Base-by-base conservation (phyloP, 2,888 invertebrate genomes). In the Eretmocerus hayati region DNA sequence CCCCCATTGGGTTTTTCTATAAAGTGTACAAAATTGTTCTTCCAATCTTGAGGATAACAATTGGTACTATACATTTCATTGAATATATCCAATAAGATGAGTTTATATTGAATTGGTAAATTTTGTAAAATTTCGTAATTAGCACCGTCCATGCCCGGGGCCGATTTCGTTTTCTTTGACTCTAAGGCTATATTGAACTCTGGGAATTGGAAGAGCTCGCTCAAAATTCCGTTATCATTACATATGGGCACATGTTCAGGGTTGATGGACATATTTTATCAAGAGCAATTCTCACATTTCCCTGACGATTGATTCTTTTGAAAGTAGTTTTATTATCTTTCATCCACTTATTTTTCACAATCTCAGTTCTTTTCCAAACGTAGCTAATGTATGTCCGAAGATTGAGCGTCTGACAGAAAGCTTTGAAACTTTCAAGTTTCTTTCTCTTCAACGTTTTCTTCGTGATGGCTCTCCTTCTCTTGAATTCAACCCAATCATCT, bases 81-180 rank as follows among this genome's bases (percentile, higher is more conserved):
- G 18, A 32, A 48, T 4, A 48, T 43, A 31, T 43, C 43, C 1
- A 48, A 19, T 3, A 48, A 32, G 21, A 48, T 2, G 1, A 39
- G 20, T 6, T 48, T 31, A 13, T 36, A 39, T 32, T 39, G 6
- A 8, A 32, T 8, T 1, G 48, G 43, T 16, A 48, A 22, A 5
- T 8, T 20, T 20, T 39, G 20, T 9, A 48, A 5, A 16, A 38
- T 30, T 11, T 33, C 9, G 22, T 33, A 48, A 11, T 44, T 40
- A 23, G 45, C 45, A 2, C 49, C 45, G 22, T 45, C 45, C 11
- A 40, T 22, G 15, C 45, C 48, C 8, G 43, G 43, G 21, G 42
- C 15, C 4, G 37, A 37, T 3, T 4, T 37, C 9, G 4, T 20
- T 18, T 37, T 37, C 21, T 19, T 20, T 4, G 26, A 26, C 11